Evolutionary conservation across 2,888 invertebrate species (phyloP), one percentile per base, ranked within the genome.

Genomic region (Thereva unica): DNA sequence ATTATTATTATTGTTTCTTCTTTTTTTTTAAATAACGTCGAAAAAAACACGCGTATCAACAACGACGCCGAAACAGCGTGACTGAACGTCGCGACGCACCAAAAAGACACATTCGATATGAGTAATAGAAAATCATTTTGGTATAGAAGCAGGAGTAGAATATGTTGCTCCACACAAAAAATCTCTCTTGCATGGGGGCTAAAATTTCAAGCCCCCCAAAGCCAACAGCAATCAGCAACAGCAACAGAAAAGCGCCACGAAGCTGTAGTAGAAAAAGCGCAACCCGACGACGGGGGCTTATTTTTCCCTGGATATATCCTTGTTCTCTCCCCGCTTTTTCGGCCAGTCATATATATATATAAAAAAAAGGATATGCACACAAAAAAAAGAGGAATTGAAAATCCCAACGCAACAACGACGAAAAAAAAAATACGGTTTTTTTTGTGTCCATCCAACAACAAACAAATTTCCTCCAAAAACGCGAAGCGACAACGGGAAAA

Each of bases 21-120:
- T 23, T 23, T 23, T 23, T 23, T 23, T 23, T 23, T 23, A 66
- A 68, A 67, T 5, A 65, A 69, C 68, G 70, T 66, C 71, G 71
- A 68, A 64, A 64, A 68, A 67, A 70, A 70, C 70, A 71, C 72
- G 72, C 71, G 72, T 72, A 72, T 71, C 71, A 71, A 71, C 72
- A 71, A 72, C 69, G 71, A 71, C 72, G 72, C 71, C 71, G 72
- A 71, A 72, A 72, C 72, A 72, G 72, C 72, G 71, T 72, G 71
- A 72, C 72, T 72, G 71, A 72, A 68, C 70, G 69, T 71, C 72
- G 70, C 67, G 69, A 71, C 71, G 72, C 72, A 71, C 70, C 68
- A 70, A 71, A 69, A 72, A 71, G 70, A 71, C 66, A 69, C 64
- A 70, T 68, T 69, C 55, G 66, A 65, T 65, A 63, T 64, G 64